phyloP scores from a whole-genome alignment of 2,113 vertebrate genomes.

The Nerophis lumbriciformis region DNA sequence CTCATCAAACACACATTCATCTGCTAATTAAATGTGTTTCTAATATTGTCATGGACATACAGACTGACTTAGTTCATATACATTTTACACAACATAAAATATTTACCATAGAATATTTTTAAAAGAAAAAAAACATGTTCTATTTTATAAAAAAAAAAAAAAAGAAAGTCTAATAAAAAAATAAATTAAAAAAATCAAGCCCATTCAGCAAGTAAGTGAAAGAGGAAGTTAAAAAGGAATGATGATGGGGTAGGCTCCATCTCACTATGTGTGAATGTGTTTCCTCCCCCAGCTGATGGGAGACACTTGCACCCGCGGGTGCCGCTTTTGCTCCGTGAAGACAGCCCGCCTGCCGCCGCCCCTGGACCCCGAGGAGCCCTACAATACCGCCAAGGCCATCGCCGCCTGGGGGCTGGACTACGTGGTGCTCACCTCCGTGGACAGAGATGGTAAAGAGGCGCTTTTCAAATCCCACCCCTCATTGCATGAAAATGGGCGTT shows the following conservation, averaged over 20 bases:
- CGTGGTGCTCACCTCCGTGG: constrained; percentile 94
- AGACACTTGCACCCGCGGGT: constrained; percentile 94
- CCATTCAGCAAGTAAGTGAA: neutral
- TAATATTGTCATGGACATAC: too few species aligned
- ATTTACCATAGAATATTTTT: too few species aligned
- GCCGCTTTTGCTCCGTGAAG: constrained; percentile 95
- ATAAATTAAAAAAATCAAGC: neutral
- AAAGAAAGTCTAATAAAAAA: too few species aligned
- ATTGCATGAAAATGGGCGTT: neutral
- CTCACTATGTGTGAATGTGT: neutral
- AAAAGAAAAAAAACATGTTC: too few species aligned
- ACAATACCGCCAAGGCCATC: constrained; percentile 88
- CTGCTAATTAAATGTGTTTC: too few species aligned
- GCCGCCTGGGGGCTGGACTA: constrained; percentile 96
- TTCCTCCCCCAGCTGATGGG: constrained; percentile 84
- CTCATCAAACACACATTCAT: too few species aligned
- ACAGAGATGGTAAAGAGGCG: constrained; percentile 83
- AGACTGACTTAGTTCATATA: too few species aligned
- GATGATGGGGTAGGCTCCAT: too few species aligned
- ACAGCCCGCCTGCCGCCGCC: constrained; percentile 83
- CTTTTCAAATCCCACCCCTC: neutral
- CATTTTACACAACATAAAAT: too few species aligned
- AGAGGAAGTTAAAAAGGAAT: constrained; percentile 15
- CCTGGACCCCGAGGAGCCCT: constrained; percentile 83
- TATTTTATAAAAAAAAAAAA: neutral